A percentile compares a stretch with the other conserved stretches of the same genome.
Evolutionary conservation across 2,113 vertebrate species (phyloP).

Genomic region (Suncus etruscus): DNA sequence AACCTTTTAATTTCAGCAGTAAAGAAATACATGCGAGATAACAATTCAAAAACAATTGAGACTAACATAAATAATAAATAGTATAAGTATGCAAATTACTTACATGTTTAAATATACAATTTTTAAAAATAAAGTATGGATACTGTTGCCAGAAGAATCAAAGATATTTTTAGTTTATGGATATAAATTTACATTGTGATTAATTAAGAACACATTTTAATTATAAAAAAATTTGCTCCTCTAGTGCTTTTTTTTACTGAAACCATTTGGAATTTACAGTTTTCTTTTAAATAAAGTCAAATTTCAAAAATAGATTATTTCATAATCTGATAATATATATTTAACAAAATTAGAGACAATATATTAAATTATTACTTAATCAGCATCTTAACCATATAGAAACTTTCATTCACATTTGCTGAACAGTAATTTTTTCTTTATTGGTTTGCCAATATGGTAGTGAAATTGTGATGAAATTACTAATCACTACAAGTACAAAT

Average conservation of each 20-base stretch:
- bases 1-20: slow-evolving; percentile 50
- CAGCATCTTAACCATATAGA: slow-evolving; percentile 11
- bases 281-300: slow-evolving; percentile 65
- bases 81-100: slow-evolving; percentile 62
- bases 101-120: slow-evolving; percentile 74
- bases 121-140: slow-evolving; percentile 68
- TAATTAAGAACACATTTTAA: slow-evolving; percentile 68
- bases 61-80: slow-evolving; percentile 74
- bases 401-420: slow-evolving; percentile 44
- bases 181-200: slow-evolving; percentile 49
- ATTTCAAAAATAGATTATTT: slow-evolving; percentile 58
- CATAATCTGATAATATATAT: slow-evolving; percentile 53
- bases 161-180: slow-evolving; percentile 64
- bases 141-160: slow-evolving; percentile 59
- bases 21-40: slow-evolving; percentile 71
- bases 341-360: slow-evolving; percentile 12
- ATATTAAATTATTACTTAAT: slow-evolving; percentile 50
- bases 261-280: slow-evolving; percentile 37
- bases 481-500: slow-evolving; percentile 44
- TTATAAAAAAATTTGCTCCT: slow-evolving; percentile 33
- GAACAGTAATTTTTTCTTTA: slow-evolving; percentile 33
- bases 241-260: slow-evolving; percentile 50
- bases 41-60: slow-evolving; percentile 79
- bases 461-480: slow-evolving; percentile 42
- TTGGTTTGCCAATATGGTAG: slow-evolving; percentile 52